Evolutionary conservation across 2,113 vertebrate species (phyloP), one percentile per base, ranked within the genome.

Genomic region (Gavialis gangeticus): DNA sequence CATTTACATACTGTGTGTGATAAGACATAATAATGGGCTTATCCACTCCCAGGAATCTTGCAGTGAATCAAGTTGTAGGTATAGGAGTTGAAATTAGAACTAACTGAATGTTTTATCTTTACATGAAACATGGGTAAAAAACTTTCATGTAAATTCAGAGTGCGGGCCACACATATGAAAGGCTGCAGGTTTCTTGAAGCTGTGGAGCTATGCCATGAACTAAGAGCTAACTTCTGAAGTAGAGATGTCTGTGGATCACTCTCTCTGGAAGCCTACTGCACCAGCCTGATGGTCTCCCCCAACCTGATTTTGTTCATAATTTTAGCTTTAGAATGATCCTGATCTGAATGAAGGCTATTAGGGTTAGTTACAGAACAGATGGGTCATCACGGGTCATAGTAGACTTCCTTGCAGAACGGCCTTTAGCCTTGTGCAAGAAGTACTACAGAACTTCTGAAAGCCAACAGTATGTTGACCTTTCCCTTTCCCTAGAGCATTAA

Each of bases 161-260:
- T 0, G 67, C 0, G 79, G 11, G 81, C 0, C 30, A 4, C 8
- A 21, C 22, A 24, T 2, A 1, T 37, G 34, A 19, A 69, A 69
- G 19, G 34, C 81, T 56, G 84, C 86, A 30, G 91, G 12, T 21
- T 67, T 54, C 56, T 24, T 0, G 67, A n/a, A 14, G 84, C 84
- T 3, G 86, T 1, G 0, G 54, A 27, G 10, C 22, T 82, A 76
- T 56, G 85, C 78, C 58, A 5, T 1, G 62, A 55, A 83, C 92
- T 4, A 1, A 11, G 75, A 19, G 2, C 0, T 2, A 18, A 21
- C 73, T 77, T n/a, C 82, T 0, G 24, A 4, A 81, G 75, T 0
- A 79, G 67, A 69, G 79, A 92, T 13, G 30, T 87, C 71, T 55
- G 76, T 16, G 15, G 0, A 71, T 14, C 8, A 16, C 2, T 13